These are phyloP conservation scores for Drosophila pruinosa DNA, from an alignment of 1,140 invertebrate genomes.

Conservation along the genomic window DNA sequence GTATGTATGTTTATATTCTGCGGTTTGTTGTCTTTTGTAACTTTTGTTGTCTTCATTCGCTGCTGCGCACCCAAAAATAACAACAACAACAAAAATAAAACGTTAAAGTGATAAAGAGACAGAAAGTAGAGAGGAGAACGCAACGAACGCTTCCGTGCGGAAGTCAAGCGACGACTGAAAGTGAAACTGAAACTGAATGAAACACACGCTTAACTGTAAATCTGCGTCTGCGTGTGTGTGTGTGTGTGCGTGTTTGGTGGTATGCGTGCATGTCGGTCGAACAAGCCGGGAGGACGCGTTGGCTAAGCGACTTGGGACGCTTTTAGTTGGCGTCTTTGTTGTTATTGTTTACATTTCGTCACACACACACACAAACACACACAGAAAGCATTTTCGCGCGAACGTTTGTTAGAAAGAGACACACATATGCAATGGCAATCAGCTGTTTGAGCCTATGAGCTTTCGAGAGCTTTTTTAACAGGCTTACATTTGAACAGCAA, in stretches of 20 bases:
- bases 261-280: conserved; percentile 23
- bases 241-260: conserved; percentile 3
- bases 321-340: conserved; percentile 54
- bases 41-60: conserved; percentile 4
- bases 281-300: conserved; percentile 25
- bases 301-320: conserved; percentile 34
- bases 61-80: conserved; percentile 9
- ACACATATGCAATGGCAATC: background rate
- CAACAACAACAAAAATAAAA: conserved; percentile 24
- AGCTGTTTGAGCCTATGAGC: conserved; percentile 41
- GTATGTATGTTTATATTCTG: background rate
- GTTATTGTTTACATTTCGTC: conserved; percentile 67
- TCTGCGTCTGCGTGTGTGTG: conserved; percentile 46
- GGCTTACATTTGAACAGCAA: background rate
- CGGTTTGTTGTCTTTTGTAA: conserved; percentile 2
- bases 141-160: conserved; percentile 76
- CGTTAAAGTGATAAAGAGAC: conserved; percentile 9
- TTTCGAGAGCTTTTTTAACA: conserved; percentile 8
- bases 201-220: conserved; percentile 56
- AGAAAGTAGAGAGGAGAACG: conserved; percentile 49
- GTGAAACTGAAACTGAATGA: conserved; percentile 73
- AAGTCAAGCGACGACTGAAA: conserved; percentile 76
- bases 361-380: conserved; percentile 27
- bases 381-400: conserved; percentile 8
- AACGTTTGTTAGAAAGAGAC: background rate